Conservation (phyloP, 2,113 vertebrate species). For the Poecile atricapillus region DNA sequence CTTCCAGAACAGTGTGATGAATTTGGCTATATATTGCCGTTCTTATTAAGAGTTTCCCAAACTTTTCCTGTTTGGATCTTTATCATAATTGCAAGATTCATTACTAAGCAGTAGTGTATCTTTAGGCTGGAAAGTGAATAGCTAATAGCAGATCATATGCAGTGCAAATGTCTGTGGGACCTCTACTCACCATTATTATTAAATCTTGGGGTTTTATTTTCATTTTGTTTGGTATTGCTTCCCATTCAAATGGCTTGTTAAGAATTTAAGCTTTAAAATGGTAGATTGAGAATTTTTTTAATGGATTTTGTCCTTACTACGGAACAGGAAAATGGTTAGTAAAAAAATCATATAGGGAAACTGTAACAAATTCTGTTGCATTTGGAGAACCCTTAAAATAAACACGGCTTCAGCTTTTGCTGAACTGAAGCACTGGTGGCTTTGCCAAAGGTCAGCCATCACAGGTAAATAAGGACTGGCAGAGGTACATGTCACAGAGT, state of each 20-base stretch:
- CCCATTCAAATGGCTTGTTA: background rate
- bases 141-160: background rate
- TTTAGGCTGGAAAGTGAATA: background rate
- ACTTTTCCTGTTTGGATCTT: background rate
- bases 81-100: background rate
- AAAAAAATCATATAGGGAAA: background rate
- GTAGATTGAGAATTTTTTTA: background rate
- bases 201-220: background rate
- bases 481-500: background rate
- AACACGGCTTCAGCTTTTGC: background rate
- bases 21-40: background rate
- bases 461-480: background rate
- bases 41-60: background rate
- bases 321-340: background rate
- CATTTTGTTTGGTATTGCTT: background rate
- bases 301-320: background rate
- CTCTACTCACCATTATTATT: background rate
- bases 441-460: background rate
- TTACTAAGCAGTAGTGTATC: background rate
- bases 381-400: background rate
- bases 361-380: background rate
- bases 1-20: background rate
- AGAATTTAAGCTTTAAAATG: background rate
- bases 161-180: background rate
- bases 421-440: background rate